These are phyloP conservation scores for Holotrichia oblita DNA, from an alignment of 1,140 invertebrate genomes.

Conservation along the genomic window DNA sequence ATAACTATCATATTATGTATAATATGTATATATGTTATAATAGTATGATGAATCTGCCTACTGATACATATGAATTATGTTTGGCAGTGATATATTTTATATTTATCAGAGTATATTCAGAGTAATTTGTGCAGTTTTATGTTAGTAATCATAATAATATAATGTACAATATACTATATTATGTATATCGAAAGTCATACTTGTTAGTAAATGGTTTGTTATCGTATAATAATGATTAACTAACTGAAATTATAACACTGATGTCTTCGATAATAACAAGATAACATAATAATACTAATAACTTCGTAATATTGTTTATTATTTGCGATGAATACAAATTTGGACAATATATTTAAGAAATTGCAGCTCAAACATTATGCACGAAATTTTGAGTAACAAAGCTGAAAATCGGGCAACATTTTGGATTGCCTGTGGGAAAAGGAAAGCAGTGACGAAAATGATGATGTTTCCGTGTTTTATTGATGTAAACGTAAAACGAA, in stretches of 20 bases:
- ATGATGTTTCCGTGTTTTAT: no score
- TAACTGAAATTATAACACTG: constrained; percentile 9
- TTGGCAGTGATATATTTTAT: constrained; percentile 56
- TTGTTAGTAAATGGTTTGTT: constrained; percentile 2
- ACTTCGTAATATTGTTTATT: not conserved
- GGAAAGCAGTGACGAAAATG: no score
- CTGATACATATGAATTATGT: constrained; percentile 48
- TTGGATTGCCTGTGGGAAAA: no score
- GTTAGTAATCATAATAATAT: constrained; percentile 16
- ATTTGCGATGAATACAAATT: not conserved
- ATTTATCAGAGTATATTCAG: constrained; percentile 46
- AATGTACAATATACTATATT: constrained; percentile 8
- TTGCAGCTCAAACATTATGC: no score
- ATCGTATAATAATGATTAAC: not conserved
- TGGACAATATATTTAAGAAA: not conserved
- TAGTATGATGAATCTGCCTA: constrained; percentile 53
- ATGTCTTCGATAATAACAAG: constrained; percentile 1
- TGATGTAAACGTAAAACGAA: no score
- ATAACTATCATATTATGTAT: constrained; percentile 21
- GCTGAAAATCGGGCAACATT: no score
- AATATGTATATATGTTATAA: constrained; percentile 17
- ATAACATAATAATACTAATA: not conserved
- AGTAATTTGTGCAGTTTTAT: constrained; percentile 52
- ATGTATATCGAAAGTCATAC: constrained; percentile 12
- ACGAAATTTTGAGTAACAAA: no score